These are phyloP conservation scores for Saturnia pavonia DNA, from an alignment of 2,888 invertebrate genomes.

Conservation along the genomic window DNA sequence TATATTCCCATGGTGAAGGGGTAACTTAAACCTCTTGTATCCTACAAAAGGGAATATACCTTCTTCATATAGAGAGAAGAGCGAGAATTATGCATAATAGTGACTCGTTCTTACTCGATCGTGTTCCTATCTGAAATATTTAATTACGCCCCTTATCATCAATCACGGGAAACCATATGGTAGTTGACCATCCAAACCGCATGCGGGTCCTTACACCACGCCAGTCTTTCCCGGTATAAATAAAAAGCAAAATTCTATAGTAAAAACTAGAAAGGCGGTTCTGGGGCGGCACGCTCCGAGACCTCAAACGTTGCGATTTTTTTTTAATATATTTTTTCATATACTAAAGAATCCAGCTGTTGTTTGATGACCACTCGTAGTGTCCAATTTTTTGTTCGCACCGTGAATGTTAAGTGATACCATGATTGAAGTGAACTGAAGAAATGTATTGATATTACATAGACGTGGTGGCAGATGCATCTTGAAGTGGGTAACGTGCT, in stretches of 20 bases:
- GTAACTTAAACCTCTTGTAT: too few relatives aligned
- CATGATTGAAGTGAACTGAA: conserved; percentile 57
- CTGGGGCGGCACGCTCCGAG: conserved; percentile 71
- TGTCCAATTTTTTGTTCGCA: conserved; percentile 54
- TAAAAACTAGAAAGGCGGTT: conserved; percentile 62
- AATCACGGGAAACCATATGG: conserved; percentile 47
- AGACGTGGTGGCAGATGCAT: conserved; percentile 40
- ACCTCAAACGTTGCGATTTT: conserved; percentile 57
- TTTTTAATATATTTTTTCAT: conserved; percentile 35
- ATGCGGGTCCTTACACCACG: conserved; percentile 35
- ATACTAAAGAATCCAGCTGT: conserved; percentile 63
- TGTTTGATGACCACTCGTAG: conserved; percentile 76
- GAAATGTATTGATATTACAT: conserved; percentile 15
- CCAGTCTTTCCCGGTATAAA: conserved; percentile 39
- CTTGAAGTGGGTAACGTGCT: conserved; percentile 11
- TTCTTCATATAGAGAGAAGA: background rate
- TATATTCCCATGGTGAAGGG: too few relatives aligned
- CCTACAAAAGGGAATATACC: too few relatives aligned
- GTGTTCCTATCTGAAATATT: background rate
- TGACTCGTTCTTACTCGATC: background rate
- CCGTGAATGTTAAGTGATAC: conserved; percentile 62
- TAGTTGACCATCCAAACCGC: conserved; percentile 42
- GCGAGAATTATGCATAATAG: background rate
- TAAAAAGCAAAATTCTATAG: conserved; percentile 60
- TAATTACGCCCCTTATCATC: conserved; percentile 21